Conservation (phyloP, 1,140 invertebrate genomes). For the Rhizoglyphus robini region DNA sequence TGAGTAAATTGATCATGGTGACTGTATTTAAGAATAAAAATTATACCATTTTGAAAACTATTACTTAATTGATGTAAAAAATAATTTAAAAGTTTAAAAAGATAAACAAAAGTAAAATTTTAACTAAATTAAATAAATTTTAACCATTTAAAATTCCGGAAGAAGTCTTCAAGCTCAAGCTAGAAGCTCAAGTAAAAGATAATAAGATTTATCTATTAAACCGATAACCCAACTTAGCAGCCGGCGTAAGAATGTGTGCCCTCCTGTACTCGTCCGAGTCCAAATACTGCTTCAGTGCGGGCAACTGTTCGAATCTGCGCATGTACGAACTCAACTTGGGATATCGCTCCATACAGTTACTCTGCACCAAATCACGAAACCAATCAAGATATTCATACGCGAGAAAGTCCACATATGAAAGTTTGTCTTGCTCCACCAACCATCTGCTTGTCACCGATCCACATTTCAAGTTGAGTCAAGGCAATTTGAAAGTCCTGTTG, state of each 20-base stretch:
- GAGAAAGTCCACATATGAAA: conserved; percentile 40
- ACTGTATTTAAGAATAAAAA: no score
- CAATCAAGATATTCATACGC: conserved; percentile 40
- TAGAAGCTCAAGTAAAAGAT: no score
- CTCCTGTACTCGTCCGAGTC: conserved; percentile 28
- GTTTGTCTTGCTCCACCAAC: conserved; percentile 37
- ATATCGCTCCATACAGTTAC: conserved; percentile 34
- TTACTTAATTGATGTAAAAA: no score
- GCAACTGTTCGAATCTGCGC: conserved; percentile 32
- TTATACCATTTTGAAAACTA: no score
- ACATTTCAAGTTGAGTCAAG: conserved; percentile 31
- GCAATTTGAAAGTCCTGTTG: conserved; percentile 26
- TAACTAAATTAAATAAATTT: no score
- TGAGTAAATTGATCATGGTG: no score
- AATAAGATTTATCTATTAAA: background rate
- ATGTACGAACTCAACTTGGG: conserved; percentile 35
- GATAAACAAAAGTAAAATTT: no score
- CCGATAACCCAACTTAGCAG: background rate
- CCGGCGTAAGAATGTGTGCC: background rate
- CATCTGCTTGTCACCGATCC: conserved; percentile 28
- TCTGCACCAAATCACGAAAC: conserved; percentile 32
- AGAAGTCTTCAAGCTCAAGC: no score
- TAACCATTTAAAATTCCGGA: no score
- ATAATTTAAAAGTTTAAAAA: no score
- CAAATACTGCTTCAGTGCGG: conserved; percentile 33